Base-by-base conservation (phyloP, 2,113 vertebrate genomes). In the Anguilla japonica region DNA sequence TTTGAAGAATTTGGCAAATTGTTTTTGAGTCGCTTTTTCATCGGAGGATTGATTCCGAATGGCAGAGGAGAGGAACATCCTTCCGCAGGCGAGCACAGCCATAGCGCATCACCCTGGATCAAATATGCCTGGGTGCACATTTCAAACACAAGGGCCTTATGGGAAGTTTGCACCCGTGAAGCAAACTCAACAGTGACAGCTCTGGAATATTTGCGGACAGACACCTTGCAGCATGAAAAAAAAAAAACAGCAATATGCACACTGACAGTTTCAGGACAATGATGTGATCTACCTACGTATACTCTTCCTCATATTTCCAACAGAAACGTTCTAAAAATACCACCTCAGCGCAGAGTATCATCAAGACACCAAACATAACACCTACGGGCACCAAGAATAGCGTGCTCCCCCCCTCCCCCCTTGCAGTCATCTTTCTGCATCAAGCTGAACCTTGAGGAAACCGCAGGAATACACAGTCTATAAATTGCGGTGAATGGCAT, bases 401-500 rank as follows among this genome's bases (percentile, higher is more conserved):
- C 4, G 43, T 46, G 43, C 9, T 6, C 0, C 43, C 43, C 43
- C 43, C 43, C 34, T 1, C 50, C 50, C 13, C 8, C 1, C 50
- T 53, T 53, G 5, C 50, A 13, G 50, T 53, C 50, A 46, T 46
- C 63, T 71, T 71, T 71, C 7, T n/a, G 63, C 6, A 5, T 6
- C 26, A 8, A 75, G 26, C 71, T 13, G n/a, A 71, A 71, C 63
- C 26, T 7, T 71, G 16, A 2, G 63, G 26, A 75, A n/a, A 75
- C 71, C 1, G 26, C 1, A 75, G 71, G 2, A 75, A 34, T 34
- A 13, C 13, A 34, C 9, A n/a, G 71, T 75, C n/a, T 29, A n/a
- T n/a, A 75, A 34, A 75, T 75, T 75, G 71, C 71, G 34, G 71
- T 75, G 71, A 75, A 75, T 75, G 26, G n/a, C 71, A 75, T 34